These are phyloP conservation scores for Emydura subglobosa DNA, from an alignment of 2,113 vertebrate genomes.

Conservation along the genomic window DNA sequence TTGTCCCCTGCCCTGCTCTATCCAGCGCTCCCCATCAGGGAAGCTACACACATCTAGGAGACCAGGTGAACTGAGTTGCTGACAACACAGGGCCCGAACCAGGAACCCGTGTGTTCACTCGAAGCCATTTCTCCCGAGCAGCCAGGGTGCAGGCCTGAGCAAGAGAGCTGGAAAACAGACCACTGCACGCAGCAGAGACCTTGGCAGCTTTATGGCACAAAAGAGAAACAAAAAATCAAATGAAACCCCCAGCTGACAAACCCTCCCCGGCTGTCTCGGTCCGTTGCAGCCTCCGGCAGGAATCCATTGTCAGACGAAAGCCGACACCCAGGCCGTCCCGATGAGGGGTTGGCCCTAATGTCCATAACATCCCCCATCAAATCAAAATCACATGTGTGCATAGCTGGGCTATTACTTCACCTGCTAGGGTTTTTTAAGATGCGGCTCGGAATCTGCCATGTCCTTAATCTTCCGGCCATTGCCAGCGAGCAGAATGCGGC, in stretches of 20 bases:
- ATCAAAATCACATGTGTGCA: not conserved
- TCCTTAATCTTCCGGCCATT: not conserved
- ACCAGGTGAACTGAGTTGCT: not conserved
- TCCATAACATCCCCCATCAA: not conserved
- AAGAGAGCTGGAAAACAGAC: not conserved
- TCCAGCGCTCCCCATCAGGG: too few relatives aligned
- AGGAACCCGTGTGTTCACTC: too few relatives aligned
- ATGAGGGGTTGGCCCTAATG: not conserved
- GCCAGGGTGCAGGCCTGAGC: too few relatives aligned
- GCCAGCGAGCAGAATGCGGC: not conserved
- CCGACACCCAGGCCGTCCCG: too few relatives aligned
- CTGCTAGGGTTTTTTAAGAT: not conserved
- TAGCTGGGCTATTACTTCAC: not conserved
- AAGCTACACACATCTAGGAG: not conserved
- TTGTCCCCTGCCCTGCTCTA: too few relatives aligned
- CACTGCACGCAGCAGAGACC: not conserved
- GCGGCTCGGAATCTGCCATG: not conserved
- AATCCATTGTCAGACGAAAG: not conserved
- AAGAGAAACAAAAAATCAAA: not conserved
- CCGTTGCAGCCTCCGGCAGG: not conserved
- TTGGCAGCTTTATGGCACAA: not conserved
- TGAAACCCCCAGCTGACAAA: not conserved
- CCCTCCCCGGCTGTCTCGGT: too few relatives aligned
- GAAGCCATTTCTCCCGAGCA: not conserved
- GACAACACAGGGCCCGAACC: too few relatives aligned